Evolutionary conservation across 2,113 vertebrate genomes (phyloP), one percentile per base, ranked within the genome.

Genomic region (Albula glossodonta): DNA sequence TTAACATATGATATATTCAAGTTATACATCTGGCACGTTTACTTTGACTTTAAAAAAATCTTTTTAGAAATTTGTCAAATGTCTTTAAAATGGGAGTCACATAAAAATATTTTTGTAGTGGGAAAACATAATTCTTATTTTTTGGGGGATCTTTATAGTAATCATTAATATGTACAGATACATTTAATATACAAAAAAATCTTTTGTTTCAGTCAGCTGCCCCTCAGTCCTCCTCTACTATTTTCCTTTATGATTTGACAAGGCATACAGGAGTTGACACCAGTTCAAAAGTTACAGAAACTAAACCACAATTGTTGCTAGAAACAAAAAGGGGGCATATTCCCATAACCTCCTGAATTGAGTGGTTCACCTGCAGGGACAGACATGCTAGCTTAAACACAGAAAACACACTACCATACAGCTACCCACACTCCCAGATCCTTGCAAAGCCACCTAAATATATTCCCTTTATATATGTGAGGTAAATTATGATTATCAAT

Each of bases 181-280:
- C 74, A 19, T 78, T 41, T 17, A 2, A 19, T 79, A 49, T 17
- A 79, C 41, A 79, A 48, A 49, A 17, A 49, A 17, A 50, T 11
- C 7, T 15, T 66, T 66, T 66, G 15, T 66, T 3, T 3, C 60
- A 19, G 57, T 66, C 60, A 66, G 41, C 41, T 79, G 31, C 41
- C 31, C 31, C 19, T 74, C 80, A 56, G 84, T 88, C 88, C 13
- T 78, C 70, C 70, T 31, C 70, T n/a, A 11, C 70, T 10, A 25
- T 25, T 31, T n/a, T 31, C 22, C 70, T 31, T 31, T 31, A 22
- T 74, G 70, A n/a, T 31, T 31, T 5, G 70, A 31, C n/a, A 12
- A 56, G 12, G 12, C 12, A 12, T 56, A 12, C 53, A 74, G 70
- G 70, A 74, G 70, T 31, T 74, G n/a, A 22, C 70, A 25, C n/a